Conservation (phyloP, 2,888 invertebrate species). For the Acheta domesticus region DNA sequence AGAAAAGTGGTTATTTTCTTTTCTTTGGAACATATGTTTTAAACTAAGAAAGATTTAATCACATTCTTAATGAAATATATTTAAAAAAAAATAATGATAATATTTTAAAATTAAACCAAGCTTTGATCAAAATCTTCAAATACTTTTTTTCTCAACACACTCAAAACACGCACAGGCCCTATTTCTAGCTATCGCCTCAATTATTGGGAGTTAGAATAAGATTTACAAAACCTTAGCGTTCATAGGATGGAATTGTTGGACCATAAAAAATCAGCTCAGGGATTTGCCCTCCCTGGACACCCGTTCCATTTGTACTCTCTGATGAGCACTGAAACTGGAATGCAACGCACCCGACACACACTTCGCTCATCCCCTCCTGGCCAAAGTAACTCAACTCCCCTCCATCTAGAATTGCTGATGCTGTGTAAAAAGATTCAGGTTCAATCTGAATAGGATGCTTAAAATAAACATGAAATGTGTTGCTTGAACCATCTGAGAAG, state of each 20-base stretch:
- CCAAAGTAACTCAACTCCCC: conserved; percentile 94
- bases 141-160: no score
- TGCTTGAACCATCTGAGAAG: conserved; percentile 94
- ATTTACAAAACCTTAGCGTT: conserved; percentile 37
- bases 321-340: conserved; percentile 97
- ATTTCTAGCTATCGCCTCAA: no score
- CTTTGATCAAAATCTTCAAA: no score
- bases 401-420: conserved; percentile 91
- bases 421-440: conserved; percentile 89
- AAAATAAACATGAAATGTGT: conserved; percentile 87
- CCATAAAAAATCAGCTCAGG: conserved; percentile 95
- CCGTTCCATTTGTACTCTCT: conserved; percentile 95
- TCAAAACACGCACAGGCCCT: no score
- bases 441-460: conserved; percentile 73
- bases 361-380: conserved; percentile 94
- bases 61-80: no score
- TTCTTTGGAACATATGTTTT: no score
- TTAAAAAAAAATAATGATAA: no score
- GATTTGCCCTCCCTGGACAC: conserved; percentile 95
- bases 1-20: no score
- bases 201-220: no score
- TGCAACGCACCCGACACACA: conserved; percentile 86
- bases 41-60: no score
- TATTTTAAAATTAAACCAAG: no score
- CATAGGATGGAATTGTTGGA: conserved; percentile 61